Evolutionary conservation across 2,888 invertebrate species (phyloP), one percentile per base, ranked within the genome.

Genomic region (Drosophila eohydei): DNA sequence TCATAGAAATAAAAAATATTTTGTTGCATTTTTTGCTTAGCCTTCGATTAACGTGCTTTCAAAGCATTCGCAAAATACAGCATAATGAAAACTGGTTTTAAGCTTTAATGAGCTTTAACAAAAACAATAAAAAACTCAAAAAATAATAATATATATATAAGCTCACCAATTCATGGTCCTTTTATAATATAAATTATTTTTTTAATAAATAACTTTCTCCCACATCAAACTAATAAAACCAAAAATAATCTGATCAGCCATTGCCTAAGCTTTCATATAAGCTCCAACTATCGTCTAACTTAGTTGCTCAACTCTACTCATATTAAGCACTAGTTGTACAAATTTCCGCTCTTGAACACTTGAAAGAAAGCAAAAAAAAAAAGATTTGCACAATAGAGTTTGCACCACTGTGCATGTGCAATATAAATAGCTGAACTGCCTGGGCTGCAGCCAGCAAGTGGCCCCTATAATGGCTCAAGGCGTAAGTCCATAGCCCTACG

Each of bases 401-500:
- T 51, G 55, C 62, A 46, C 74, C 75, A 86, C 80, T 71, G 78
- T 87, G 58, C 66, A 9, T 26, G 57, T 26, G n/a, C 58, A 34
- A 36, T 65, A 66, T 60, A 74, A 78, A 68, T 78, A 78, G 74
- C 69, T 43, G 54, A 60, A 12, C 64, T 54, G 57, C 21, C 77
- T 61, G 52, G 76, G 7, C 16, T 76, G 56, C 48, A 61, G 86
- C 74, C 83, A 71, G 82, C 80, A 84, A 84, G 88, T 84, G 84
- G 84, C 89, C 89, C 80, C 79, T 76, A 78, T 84, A 86, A 88
- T 83, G 79, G 78, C 76, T 81, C 86, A 88, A 88, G 88, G 83
- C 88, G 83, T 85, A 85, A 83, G 86, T 74, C 88, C 86, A 82
- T 88, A 79, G 84, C 74, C 54, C 40, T 52, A 36, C 81, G 75